Evolutionary conservation across 2,888 invertebrate species (phyloP), one percentile per base, ranked within the genome.

Genomic region (Philopedon plagiatum): DNA sequence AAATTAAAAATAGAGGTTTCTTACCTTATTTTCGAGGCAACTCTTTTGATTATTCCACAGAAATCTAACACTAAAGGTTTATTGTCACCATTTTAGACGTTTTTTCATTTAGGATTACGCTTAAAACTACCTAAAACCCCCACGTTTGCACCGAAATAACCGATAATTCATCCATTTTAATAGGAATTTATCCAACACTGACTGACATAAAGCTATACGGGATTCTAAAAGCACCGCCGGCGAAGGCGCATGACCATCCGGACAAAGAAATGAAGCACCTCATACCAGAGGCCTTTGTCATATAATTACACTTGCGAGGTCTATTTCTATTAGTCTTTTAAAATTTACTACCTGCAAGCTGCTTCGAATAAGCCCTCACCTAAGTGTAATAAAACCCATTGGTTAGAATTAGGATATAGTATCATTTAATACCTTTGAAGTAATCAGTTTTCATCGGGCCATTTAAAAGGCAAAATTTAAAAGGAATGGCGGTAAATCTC

Each of bases 41-140:
- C 60, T 37, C 39, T 39, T 71, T 64, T 57, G 54, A 60, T 65
- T 65, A 54, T 37, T 62, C 51, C 66, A 66, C 68, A 41, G 46
- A 44, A 69, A 57, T 58, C 63, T 69, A 49, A 63, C 68, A 69
- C 73, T 73, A 73, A 21, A 81, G 79, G 83, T 83, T 86, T 86
- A 86, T 86, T 86, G 86, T 86, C 86, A 83, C 83, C 79, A 82
- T 82, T 83, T 83, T 83, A 84, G 83, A 84, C 84, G 83, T 83
- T 78, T 79, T 82, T 83, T 83, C 84, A 83, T 83, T 83, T 82
- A 83, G 80, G 81, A 82, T 80, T 79, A 78, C 77, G 80, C 74
- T 79, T 81, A 80, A 72, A 72, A 62, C 62, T 72, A 72, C 1
- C 41, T 63, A 72, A 49, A 72, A 72, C 67, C 62, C 67, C 58